Evolutionary conservation across 2,888 invertebrate species (phyloP), one percentile per base, ranked within the genome.

Genomic region (Tetanocera ferruginea): DNA sequence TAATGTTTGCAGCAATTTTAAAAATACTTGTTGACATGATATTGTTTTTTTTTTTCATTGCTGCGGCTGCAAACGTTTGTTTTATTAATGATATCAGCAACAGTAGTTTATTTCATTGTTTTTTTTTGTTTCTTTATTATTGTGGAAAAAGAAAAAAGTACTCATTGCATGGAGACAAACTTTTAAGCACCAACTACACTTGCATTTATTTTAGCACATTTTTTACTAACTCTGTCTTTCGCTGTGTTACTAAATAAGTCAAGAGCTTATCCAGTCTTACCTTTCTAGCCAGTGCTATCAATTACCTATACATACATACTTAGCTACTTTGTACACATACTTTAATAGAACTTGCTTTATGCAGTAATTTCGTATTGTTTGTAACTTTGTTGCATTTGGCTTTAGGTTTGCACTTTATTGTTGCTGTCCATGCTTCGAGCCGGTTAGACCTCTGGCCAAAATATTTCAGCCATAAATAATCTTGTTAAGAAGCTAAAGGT

Each of bases 381-480:
- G 4, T 3, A 17, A 19, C 2, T 49, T 43, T 51, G 69, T 51
- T 69, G 51, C 28, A 69, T 51, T 67, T 69, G 43, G 51, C 23
- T 17, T 28, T 67, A 19, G 19, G 34, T 34, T 5, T 66, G 23
- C 49, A 14, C 49, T 11, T 49, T 69, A 25, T 9, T 69, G 31
- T 14, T 66, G 49, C 69, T 34, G 11, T 52, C 60, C 57, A 51
- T 52, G 23, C 52, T 57, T 74, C 51, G n/a, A n/a, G 70, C 77
- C 69, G 60, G 23, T 34, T 43, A 74, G 80, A 79, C 80, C 78
- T 83, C 81, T 80, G 84, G 82, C 82, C 84, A 83, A 83, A 80
- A 76, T 76, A 62, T 77, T 78, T 81, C 80, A 83, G 81, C 80
- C 83, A 76, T 84, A 80, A 80, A 83, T 85, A 86, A 85, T 83